Evolutionary conservation across 2,797 vertebrate species (phyloP), one percentile per base, ranked within the genome.

Genomic region (Sphenopsis melanotis): DNA sequence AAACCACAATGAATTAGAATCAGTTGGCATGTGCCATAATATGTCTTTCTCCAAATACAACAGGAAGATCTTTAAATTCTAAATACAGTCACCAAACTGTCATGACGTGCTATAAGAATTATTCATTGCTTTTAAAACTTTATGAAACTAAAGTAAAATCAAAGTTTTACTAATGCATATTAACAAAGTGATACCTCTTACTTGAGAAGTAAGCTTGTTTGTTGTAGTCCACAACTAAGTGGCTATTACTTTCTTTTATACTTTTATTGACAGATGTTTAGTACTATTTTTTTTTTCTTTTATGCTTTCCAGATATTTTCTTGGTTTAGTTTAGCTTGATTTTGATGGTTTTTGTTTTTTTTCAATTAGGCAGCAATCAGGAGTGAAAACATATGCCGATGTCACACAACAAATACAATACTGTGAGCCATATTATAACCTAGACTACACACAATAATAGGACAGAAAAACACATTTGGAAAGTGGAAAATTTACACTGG

Each of bases 1-100:
- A 87, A 95, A 88, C 34, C 49, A 83, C 69, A 78, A 60, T 75
- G 72, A 93, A 95, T 96, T 95, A 95, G 68, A 96, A 82, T 95
- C 93, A 76, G 52, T 89, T 96, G 90, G 52, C 68, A 95, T 90
- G 72, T 92, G 65, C 86, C 74, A 71, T 83, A 77, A 79, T 76
- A 91, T 32, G 56, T 70, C 59, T 79, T 94, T 88, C 55, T 70
- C 56, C 70, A 87, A 86, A 90, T 80, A 92, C 37, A 84, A 59
- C 29, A 77, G 69, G 70, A 72, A 79, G 63, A 89, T 66, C 68
- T 89, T 75, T 77, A 94, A 93, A 88, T 68, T 42, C 82, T 42
- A 59, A 65, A 56, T 70, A 42, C 21, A 89, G 46, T 56, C 50
- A 89, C 70, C 77, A 59, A 52, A 78, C 19, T 70, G 60, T 91